Conservation (phyloP, 2,888 invertebrate species). For the Ophonus ardosiacus region DNA sequence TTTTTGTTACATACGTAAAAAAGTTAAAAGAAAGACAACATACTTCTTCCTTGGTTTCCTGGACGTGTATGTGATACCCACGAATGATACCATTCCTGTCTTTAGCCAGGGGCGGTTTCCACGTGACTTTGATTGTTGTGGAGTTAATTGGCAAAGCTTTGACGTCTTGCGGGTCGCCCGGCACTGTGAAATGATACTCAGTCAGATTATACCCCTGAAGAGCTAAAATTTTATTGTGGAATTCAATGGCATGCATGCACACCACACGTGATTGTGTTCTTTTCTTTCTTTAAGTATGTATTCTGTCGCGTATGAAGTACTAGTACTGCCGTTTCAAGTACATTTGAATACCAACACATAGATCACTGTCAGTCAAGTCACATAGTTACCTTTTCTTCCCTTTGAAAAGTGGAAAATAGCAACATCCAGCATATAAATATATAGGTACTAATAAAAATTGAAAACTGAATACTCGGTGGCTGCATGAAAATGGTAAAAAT, state of each 20-base stretch:
- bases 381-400: conserved; percentile 62
- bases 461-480: conserved; percentile 52
- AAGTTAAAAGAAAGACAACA: background rate
- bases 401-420: conserved; percentile 57
- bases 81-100: conserved; percentile 97
- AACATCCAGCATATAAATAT: conserved; percentile 55
- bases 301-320: conserved; percentile 49
- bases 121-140: conserved; percentile 95
- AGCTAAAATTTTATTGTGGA: conserved; percentile 51
- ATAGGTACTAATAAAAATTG: conserved; percentile 27
- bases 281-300: conserved; percentile 65
- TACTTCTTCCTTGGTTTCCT: conserved; percentile 92
- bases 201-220: conserved; percentile 68
- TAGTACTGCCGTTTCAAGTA: conserved; percentile 69
- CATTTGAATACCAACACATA: conserved; percentile 87
- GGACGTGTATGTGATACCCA: conserved; percentile 97
- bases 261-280: conserved; percentile 71
- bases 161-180: conserved; percentile 97
- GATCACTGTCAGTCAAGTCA: conserved; percentile 65
- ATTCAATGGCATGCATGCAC: conserved; percentile 73
- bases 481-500: conserved; percentile 57
- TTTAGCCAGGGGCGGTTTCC: conserved; percentile 95
- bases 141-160: conserved; percentile 94
- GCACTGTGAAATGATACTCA: conserved; percentile 85
- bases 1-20: no score